A percentile compares a stretch with the other conserved stretches of the same genome.
Evolutionary conservation across 2,113 vertebrate species (phyloP).

Genomic region (Hippocampus abdominalis): DNA sequence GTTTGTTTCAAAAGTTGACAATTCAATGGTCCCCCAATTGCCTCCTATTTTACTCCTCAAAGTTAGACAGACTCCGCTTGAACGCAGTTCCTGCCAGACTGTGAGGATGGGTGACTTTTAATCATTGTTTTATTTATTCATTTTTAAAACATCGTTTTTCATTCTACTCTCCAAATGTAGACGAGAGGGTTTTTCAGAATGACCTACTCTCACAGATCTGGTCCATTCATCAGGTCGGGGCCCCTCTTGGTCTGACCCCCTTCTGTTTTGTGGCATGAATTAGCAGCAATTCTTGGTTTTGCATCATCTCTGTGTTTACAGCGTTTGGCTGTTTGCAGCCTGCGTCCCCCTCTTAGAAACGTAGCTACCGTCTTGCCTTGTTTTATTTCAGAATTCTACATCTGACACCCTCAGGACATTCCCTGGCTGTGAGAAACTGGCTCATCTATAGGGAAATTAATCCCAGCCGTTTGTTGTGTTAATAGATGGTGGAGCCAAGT

Average conservation of each 20-base stretch:
- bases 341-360: constrained; percentile 1
- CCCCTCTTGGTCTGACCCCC: too few relatives aligned
- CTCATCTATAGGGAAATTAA: constrained; percentile 62
- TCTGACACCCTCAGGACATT: constrained; percentile 49
- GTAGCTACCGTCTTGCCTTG: constrained; percentile 20
- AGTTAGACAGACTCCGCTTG: too few relatives aligned
- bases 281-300: not conserved
- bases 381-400: constrained; percentile 41
- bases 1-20: too few relatives aligned
- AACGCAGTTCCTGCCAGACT: too few relatives aligned
- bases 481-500: constrained; percentile 49
- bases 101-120: too few relatives aligned
- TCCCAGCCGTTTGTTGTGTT: constrained; percentile 65
- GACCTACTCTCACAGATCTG: not conserved
- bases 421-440: constrained; percentile 47
- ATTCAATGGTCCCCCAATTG: too few relatives aligned
- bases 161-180: not conserved
- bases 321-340: not conserved
- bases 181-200: not conserved
- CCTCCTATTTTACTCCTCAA: too few relatives aligned
- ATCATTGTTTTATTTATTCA: too few relatives aligned
- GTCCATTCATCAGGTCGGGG: not conserved
- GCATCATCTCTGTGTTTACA: not conserved
- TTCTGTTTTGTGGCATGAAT: not conserved
- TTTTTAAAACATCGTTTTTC: not conserved